Conservation (phyloP, 2,888 invertebrate species). For the Pomacea canaliculata region DNA sequence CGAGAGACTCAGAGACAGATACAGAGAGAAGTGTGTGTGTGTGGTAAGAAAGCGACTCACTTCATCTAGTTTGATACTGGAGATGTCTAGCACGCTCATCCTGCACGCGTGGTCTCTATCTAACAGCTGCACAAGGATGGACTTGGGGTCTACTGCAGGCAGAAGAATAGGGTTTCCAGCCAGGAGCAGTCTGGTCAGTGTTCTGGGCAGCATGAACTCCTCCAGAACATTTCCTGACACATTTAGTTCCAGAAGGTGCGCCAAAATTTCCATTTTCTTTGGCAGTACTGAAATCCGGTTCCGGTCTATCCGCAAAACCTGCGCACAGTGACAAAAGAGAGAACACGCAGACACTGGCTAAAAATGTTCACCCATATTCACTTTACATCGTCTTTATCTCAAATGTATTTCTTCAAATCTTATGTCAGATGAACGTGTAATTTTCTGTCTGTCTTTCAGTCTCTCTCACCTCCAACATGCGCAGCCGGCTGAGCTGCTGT, state of each 20-base stretch:
- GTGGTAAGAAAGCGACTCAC: background rate
- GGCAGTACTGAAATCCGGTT: constrained; percentile 59
- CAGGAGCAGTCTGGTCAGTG: constrained; percentile 32
- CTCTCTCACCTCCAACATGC: constrained; percentile 43
- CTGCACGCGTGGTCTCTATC: constrained; percentile 52
- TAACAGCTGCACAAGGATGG: constrained; percentile 49
- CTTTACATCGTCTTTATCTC: too few species aligned
- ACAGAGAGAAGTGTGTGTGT: too few species aligned
- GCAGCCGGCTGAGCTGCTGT: constrained; percentile 49
- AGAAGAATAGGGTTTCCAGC: constrained; percentile 57
- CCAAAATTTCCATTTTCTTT: constrained; percentile 54
- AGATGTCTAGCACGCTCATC: constrained; percentile 54
- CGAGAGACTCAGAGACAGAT: too few species aligned
- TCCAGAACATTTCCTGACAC: constrained; percentile 57
- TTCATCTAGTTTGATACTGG: constrained; percentile 53
- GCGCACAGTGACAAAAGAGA: background rate
- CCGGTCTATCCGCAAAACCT: constrained; percentile 26
- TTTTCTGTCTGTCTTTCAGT: too few species aligned
- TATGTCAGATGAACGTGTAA: too few species aligned
- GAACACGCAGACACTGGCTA: too few species aligned
- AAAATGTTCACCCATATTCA: too few species aligned
- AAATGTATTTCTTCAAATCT: too few species aligned
- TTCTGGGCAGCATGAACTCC: constrained; percentile 34
- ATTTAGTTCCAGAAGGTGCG: constrained; percentile 55
- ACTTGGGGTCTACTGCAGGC: constrained; percentile 48